phyloP scores from a whole-genome alignment of 1,140 invertebrate species.

The Drosophila persimilis region DNA sequence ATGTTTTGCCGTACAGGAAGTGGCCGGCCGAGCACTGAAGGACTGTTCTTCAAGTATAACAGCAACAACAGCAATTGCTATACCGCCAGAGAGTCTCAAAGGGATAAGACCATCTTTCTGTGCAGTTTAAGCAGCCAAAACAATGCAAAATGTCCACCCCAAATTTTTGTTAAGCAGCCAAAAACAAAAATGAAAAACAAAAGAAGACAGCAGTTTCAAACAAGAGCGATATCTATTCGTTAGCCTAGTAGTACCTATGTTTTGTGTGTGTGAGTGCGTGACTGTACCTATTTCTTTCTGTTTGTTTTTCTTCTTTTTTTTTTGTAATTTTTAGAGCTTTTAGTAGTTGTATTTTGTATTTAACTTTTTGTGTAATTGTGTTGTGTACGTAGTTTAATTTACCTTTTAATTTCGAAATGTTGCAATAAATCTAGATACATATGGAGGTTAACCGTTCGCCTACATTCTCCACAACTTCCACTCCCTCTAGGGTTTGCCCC shows the following conservation, averaged over 20 bases:
- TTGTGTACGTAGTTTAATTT: slow-evolving; percentile 47
- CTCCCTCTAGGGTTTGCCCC: neutral
- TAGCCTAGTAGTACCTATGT: slow-evolving; percentile 29
- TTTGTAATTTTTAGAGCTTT: slow-evolving; percentile 43
- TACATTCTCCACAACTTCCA: neutral
- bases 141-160: slow-evolving; percentile 47
- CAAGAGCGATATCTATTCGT: slow-evolving; percentile 35
- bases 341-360: slow-evolving; percentile 49
- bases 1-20: slow-evolving; percentile 14
- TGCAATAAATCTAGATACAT: slow-evolving; percentile 58
- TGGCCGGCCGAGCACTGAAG: neutral
- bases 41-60: too few species aligned
- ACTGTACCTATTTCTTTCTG: slow-evolving; percentile 19
- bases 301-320: slow-evolving; percentile 24
- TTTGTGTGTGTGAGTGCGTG: slow-evolving; percentile 26
- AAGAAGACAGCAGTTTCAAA: slow-evolving; percentile 1
- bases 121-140: slow-evolving; percentile 19
- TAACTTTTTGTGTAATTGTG: slow-evolving; percentile 34
- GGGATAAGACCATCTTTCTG: neutral
- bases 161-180: slow-evolving; percentile 24
- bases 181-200: slow-evolving; percentile 6
- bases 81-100: too few species aligned
- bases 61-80: too few species aligned
- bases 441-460: slow-evolving; percentile 14
- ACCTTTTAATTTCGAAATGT: slow-evolving; percentile 45